Conservation (phyloP, 64 coral and sea anemone species). For the Stylophora pistillata region DNA sequence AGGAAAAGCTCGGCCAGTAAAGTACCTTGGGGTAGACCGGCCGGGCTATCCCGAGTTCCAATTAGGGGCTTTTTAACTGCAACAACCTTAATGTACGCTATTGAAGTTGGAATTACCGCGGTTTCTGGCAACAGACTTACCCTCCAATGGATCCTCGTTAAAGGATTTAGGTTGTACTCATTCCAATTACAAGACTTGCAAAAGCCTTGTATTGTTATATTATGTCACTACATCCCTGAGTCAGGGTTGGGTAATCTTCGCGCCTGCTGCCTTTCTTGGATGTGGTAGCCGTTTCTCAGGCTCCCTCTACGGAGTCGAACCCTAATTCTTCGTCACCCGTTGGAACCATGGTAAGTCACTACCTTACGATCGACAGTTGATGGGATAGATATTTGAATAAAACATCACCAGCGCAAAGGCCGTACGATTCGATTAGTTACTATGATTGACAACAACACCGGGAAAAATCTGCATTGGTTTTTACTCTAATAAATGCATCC, state of each 20-base stretch:
- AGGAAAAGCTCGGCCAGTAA: no score
- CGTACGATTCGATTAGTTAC: constrained; percentile 51
- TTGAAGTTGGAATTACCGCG: no score
- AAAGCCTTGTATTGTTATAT: constrained; percentile 63
- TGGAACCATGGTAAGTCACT: no score
- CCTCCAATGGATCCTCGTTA: constrained; percentile 63
- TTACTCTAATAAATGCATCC: no score
- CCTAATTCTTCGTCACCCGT: no score
- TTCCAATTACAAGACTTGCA: constrained; percentile 61
- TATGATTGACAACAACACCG: constrained; percentile 48
- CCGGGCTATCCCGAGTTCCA: no score
- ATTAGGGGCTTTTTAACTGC: no score
- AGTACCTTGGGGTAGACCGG: no score
- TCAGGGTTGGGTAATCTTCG: constrained; percentile 48
- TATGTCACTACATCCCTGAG: constrained; percentile 59
- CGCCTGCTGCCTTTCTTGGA: constrained; percentile 52
- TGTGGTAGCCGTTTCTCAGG: constrained; percentile 42
- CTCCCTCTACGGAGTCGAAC: no score
- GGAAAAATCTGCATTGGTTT: no score
- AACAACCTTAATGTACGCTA: no score
- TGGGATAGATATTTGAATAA: constrained; percentile 55
- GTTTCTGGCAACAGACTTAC: constrained; percentile 62
- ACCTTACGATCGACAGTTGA: no score
- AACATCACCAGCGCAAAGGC: constrained; percentile 46
- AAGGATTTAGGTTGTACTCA: constrained; percentile 68